Conservation (phyloP, 2,113 vertebrate genomes). For the Lanius ludovicianus region DNA sequence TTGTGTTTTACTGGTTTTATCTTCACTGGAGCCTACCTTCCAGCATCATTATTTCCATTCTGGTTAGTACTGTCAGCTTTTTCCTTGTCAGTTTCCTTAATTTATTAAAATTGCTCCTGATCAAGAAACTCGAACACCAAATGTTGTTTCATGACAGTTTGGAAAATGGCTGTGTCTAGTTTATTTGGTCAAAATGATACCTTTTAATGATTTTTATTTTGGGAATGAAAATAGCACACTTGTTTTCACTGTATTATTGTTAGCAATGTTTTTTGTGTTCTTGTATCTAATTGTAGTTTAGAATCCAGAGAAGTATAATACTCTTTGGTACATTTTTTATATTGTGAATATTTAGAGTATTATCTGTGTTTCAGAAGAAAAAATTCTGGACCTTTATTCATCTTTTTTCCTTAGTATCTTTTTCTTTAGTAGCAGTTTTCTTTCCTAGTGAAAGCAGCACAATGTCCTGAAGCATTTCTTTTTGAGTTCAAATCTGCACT, state of each 20-base stretch:
- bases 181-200: background rate
- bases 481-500: background rate
- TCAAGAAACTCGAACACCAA: background rate
- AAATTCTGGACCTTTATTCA: background rate
- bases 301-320: background rate
- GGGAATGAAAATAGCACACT: background rate
- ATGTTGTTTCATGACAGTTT: background rate
- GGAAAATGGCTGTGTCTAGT: background rate
- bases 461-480: background rate
- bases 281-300: background rate
- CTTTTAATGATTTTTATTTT: background rate
- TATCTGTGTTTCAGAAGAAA: background rate
- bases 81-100: background rate
- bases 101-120: background rate
- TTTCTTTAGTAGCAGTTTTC: background rate
- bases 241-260: background rate
- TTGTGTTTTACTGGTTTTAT: background rate
- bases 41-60: background rate
- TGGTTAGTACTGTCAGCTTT: background rate
- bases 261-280: background rate
- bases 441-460: background rate
- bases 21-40: background rate
- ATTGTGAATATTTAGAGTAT: background rate
- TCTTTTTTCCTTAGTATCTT: background rate
- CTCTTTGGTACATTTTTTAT: background rate